Base-by-base conservation (phyloP, 2,888 invertebrate species). In the Cryptocephalus moraei region DNA sequence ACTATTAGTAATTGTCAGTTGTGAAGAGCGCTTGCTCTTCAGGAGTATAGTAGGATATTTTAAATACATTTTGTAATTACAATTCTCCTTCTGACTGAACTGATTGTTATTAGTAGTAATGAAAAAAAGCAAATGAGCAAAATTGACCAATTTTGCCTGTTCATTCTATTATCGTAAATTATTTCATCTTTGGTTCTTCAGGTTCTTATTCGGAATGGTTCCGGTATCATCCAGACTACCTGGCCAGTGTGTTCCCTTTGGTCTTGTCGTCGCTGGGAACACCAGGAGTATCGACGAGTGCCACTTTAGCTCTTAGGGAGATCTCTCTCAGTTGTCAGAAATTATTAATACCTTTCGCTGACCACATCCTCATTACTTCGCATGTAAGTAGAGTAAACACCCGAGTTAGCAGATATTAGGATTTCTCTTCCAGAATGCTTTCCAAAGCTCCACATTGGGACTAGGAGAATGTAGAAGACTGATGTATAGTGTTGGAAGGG, bases 171-270 rank as follows among this genome's bases (percentile, higher is more conserved):
- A 31, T 47, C 9, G 10, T 33, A n/a, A 13, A n/a, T 41, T 32
- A 33, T n/a, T 46, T 8, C 8, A 12, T 33, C 39, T 2, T 34
- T 9, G 8, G 40, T 42, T 41, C 48, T 56, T 54, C 69, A 78
- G 85, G 90, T 42, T 80, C 86, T 0, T 93, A 90, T 73, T 86
- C 91, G 13, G 82, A 86, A 57, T 94, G 93, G 93, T 77, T 93
- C 47, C 79, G 79, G 52, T 77, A 76, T 43, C 82, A 87, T 70
- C 82, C 84, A 0, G 76, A 78, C 12, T 79, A 80, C 66, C 71
- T 90, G 53, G 75, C 75, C 31, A 75, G 76, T 49, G 79, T 84
- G 8, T 73, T 89, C 46, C 82, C 84, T n/a, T 69, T 89, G 14
- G 70, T 88, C 3, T 73, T 78, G 11, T 72, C 82, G 33, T 85